A percentile compares a stretch with the other conserved stretches of the same genome.
Evolutionary conservation across 2,888 invertebrate species (phyloP).

Genomic region (Patella depressa): DNA sequence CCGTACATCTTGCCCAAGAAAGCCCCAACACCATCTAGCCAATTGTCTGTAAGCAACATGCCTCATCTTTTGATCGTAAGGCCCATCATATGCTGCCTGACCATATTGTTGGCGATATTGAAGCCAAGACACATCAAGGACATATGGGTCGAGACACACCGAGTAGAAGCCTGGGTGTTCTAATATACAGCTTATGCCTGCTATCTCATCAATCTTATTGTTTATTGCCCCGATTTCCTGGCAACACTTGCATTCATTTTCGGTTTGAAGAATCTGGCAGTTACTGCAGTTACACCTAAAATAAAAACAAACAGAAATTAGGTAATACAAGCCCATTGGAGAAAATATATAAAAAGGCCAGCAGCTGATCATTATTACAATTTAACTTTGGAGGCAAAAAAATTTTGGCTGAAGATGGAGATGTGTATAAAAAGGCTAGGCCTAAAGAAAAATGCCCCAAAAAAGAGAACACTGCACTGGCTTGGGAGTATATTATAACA

Average conservation of each 20-base stretch:
- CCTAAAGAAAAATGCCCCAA: no score
- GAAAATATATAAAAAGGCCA: no score
- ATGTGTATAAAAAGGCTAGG: no score
- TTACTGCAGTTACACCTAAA: background rate
- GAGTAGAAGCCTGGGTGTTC: background rate
- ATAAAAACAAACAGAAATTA: background rate
- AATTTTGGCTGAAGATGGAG: no score
- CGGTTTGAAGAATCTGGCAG: background rate
- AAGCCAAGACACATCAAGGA: background rate
- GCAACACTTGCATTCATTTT: background rate
- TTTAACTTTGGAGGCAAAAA: no score
- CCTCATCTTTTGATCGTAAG: background rate
- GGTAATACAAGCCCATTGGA: background rate
- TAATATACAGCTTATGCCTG: background rate
- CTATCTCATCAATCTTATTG: background rate
- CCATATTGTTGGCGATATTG: conserved; percentile 1
- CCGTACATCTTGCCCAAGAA: background rate
- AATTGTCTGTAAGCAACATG: background rate
- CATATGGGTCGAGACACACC: background rate
- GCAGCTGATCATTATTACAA: no score
- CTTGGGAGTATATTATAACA: no score
- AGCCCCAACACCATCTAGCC: background rate
- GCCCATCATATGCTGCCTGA: background rate
- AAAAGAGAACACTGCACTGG: no score
- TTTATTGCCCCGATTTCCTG: background rate